These are phyloP conservation scores for Scophthalmus maximus DNA, from an alignment of 2,113 vertebrate species.

Conservation along the genomic window DNA sequence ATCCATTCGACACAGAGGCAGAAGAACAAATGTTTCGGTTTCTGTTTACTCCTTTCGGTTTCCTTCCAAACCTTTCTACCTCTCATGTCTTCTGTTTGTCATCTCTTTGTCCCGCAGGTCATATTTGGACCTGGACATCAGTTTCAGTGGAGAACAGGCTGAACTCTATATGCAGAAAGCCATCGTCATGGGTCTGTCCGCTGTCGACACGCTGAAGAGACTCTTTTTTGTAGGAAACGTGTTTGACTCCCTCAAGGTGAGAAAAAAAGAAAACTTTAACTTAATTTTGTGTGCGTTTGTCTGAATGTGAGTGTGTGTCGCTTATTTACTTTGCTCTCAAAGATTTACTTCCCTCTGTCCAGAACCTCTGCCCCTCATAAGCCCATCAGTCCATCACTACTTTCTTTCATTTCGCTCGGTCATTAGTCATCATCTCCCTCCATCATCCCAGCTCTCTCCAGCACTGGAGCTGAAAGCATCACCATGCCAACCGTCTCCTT, in stretches of 20 bases:
- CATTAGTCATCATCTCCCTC: conserved; percentile 13
- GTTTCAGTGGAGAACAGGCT: conserved; percentile 85
- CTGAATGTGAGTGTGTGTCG: neutral
- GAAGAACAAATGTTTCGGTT: neutral
- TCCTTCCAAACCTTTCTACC: neutral
- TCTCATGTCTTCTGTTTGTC: neutral
- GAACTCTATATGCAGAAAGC: conserved; percentile 81
- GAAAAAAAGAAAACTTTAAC: neutral
- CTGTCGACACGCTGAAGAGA: conserved; percentile 80
- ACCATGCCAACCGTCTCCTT: conserved; percentile 20
- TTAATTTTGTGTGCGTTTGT: neutral
- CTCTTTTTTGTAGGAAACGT: conserved; percentile 88
- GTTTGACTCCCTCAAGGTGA: conserved; percentile 92
- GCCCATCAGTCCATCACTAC: conserved; percentile 9
- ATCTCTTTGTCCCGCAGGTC: conserved; percentile 71
- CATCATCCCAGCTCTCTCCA: neutral
- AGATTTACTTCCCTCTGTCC: conserved; percentile 20
- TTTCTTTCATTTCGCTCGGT: conserved; percentile 17
- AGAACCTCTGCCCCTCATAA: conserved; percentile 28
- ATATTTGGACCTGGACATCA: conserved; percentile 86
- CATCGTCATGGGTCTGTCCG: conserved; percentile 73
- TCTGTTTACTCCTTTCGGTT: neutral
- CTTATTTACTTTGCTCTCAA: neutral
- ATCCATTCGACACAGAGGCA: too few species aligned
- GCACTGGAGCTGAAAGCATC: conserved; percentile 21